phyloP scores from a whole-genome alignment of 2,113 vertebrate species.

The Brachionichthys hirsutus region DNA sequence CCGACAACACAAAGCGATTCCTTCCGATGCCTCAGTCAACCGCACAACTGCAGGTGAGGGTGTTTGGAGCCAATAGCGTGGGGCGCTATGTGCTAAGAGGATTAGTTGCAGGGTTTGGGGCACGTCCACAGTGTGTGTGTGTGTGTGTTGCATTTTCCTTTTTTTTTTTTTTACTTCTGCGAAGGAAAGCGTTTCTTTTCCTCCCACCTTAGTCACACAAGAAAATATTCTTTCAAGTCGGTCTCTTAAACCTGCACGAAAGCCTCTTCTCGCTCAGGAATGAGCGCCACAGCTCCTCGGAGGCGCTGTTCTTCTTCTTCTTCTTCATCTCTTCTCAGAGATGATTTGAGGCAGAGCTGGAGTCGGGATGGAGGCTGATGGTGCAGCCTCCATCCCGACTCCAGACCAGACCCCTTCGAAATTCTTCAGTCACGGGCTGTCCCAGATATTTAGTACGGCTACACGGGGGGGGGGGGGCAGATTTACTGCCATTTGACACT shows the following conservation, averaged over 20 bases:
- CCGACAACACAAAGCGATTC: slow-evolving; percentile 1
- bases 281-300: slow-evolving; percentile 18
- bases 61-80: slow-evolving; percentile 43
- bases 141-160: slow-evolving; percentile 1
- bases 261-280: neutral
- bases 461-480: no score
- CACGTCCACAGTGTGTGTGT: slow-evolving; percentile 23
- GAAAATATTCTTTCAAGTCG: neutral
- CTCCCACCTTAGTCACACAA: neutral
- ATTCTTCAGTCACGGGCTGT: no score
- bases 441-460: no score
- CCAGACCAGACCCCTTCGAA: no score
- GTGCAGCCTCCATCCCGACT: no score
- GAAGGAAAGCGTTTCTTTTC: no score
- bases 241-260: neutral
- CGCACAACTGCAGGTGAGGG: slow-evolving; percentile 55
- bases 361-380: slow-evolving; percentile 44
- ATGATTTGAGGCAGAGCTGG: slow-evolving; percentile 36
- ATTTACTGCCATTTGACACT: no score
- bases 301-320: slow-evolving; percentile 29
- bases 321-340: slow-evolving; percentile 43
- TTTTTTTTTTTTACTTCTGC: slow-evolving; percentile 18
- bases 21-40: slow-evolving; percentile 19
- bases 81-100: slow-evolving; percentile 55
- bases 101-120: slow-evolving; percentile 61